Conservation (phyloP, 1,140 invertebrate species). For the Drosophila obscura region DNA sequence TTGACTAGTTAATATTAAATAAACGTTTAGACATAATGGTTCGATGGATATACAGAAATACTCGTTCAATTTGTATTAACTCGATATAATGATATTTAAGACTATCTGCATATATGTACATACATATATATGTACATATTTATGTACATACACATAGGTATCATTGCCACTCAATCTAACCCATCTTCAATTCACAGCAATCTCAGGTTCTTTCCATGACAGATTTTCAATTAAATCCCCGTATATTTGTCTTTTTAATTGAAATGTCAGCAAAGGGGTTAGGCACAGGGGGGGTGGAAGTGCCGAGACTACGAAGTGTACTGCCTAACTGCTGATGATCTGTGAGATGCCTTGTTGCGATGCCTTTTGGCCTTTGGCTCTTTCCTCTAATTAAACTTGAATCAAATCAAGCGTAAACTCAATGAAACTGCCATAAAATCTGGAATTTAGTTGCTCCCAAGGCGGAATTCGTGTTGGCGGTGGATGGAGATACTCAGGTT, state of each 20-base stretch:
- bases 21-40: too few species aligned
- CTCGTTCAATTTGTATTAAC: too few species aligned
- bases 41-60: too few species aligned
- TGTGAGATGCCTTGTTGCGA: conserved; percentile 9
- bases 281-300: not conserved
- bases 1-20: too few species aligned
- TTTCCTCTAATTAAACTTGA: conserved; percentile 66
- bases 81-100: not conserved
- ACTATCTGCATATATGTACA: too few species aligned
- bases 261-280: conserved; percentile 42
- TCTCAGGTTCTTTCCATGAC: conserved; percentile 5
- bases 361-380: conserved; percentile 35
- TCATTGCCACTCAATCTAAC: not conserved
- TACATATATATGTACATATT: too few species aligned
- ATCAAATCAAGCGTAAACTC: conserved; percentile 68
- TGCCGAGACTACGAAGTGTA: conserved; percentile 11
- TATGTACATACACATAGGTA: too few species aligned
- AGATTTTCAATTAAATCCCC: conserved; percentile 53
- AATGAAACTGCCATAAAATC: conserved; percentile 69
- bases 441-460: not conserved
- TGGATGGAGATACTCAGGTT: conserved; percentile 18
- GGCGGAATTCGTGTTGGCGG: too few species aligned
- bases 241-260: conserved; percentile 67
- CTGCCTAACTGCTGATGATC: conserved; percentile 24
- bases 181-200: not conserved